A percentile compares a stretch with the other conserved stretches of the same genome.
Conservation (phyloP, 2,113 vertebrate genomes). For the Rhinichthys klamathensis region DNA sequence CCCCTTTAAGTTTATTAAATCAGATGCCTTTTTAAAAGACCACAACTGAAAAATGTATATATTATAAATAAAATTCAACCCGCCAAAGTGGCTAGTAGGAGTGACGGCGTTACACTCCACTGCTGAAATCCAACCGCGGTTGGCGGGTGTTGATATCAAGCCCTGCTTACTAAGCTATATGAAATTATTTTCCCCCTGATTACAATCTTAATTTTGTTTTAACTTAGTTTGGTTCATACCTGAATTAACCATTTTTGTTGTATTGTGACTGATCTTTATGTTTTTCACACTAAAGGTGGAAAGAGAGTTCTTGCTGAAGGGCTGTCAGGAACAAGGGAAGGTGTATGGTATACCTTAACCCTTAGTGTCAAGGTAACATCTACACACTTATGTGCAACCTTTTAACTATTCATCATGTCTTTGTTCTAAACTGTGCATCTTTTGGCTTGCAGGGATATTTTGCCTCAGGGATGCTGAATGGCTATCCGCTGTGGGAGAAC, state of each 20-base stretch:
- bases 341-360: slow-evolving; percentile 85
- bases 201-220: no score
- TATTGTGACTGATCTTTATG: slow-evolving; percentile 11
- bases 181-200: no score
- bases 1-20: no score
- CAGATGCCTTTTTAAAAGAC: no score
- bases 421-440: neutral
- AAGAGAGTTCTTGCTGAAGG: slow-evolving; percentile 79
- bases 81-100: no score
- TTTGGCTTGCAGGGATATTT: slow-evolving; percentile 75
- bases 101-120: no score
- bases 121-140: no score
- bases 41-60: no score
- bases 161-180: no score
- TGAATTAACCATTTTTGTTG: neutral
- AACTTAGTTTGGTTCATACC: no score
- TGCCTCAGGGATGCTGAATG: slow-evolving; percentile 82
- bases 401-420: neutral
- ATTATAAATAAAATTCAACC: no score
- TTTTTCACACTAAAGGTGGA: slow-evolving; percentile 42
- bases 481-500: slow-evolving; percentile 81
- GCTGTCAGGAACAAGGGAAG: slow-evolving; percentile 77
- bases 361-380: slow-evolving; percentile 82
- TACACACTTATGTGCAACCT: neutral
- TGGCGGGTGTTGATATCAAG: no score